These are phyloP conservation scores for Aricia agestis DNA, from an alignment of 1,140 invertebrate species.

Conservation along the genomic window DNA sequence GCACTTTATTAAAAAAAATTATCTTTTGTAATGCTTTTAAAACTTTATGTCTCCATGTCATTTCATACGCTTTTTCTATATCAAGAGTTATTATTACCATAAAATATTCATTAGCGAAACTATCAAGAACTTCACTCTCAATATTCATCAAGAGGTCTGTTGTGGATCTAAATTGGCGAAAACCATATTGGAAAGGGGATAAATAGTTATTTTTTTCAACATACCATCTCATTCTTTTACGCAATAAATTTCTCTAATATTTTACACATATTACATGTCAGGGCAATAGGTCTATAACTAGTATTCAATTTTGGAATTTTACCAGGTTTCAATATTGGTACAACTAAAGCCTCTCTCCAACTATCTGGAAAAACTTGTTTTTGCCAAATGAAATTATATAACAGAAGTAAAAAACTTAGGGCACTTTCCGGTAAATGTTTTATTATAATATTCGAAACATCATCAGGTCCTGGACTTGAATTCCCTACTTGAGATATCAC, in stretches of 20 bases:
- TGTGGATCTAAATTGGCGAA: conserved; percentile 28
- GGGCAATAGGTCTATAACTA: conserved; percentile 33
- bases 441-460: conserved; percentile 30
- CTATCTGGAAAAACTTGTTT: conserved; percentile 30
- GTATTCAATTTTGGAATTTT: conserved; percentile 26
- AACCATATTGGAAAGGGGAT: conserved; percentile 11
- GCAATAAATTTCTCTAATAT: conserved; percentile 35
- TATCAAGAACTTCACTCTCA: conserved; percentile 28
- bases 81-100: conserved; percentile 27
- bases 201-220: conserved; percentile 27
- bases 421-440: conserved; percentile 25
- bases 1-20: no score
- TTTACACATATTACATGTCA: conserved; percentile 36
- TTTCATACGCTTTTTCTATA: conserved; percentile 35
- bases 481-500: conserved; percentile 25
- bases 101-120: conserved; percentile 29
- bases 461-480: conserved; percentile 29
- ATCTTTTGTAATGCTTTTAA: conserved; percentile 22
- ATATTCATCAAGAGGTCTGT: conserved; percentile 28
- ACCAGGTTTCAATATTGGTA: conserved; percentile 32
- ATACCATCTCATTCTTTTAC: conserved; percentile 34
- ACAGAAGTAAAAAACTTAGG: conserved; percentile 24
- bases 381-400: conserved; percentile 29
- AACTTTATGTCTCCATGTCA: conserved; percentile 34
- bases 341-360: conserved; percentile 30